Percentiles rank a stretch among this genome's conserved stretches.
phyloP scores from a whole-genome alignment of 2,797 vertebrate genomes.

The Macropus fuliginosus region DNA sequence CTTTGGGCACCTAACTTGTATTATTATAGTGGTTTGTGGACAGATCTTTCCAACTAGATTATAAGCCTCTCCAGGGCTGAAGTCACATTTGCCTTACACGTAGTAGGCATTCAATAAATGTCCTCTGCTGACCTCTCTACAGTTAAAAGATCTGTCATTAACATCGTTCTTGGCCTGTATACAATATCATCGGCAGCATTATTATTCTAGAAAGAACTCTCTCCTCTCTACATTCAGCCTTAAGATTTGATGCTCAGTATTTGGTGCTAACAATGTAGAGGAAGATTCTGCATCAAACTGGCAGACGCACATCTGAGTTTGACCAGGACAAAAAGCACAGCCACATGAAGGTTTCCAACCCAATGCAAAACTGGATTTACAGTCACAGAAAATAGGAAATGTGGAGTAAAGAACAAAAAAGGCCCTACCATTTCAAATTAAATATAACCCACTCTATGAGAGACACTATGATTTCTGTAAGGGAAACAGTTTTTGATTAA shows the following conservation, averaged over 20 bases:
- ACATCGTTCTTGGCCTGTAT: neutral
- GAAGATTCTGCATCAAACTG: neutral
- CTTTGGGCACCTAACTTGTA: neutral
- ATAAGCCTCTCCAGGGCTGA: neutral
- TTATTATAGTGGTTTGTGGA: neutral
- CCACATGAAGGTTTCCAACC: neutral
- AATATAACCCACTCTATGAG: neutral
- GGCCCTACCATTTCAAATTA: neutral
- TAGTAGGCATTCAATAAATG: neutral
- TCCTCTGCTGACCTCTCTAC: neutral
- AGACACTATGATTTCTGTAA: conserved; percentile 1
- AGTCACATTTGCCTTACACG: neutral
- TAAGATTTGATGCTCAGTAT: conserved; percentile 35
- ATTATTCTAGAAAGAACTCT: neutral
- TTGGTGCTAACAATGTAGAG: neutral
- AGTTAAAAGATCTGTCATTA: neutral
- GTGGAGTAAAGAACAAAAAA: neutral
- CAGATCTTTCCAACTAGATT: neutral
- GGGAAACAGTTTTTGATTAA: neutral
- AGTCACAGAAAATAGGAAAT: neutral
- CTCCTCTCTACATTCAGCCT: conserved; percentile 20
- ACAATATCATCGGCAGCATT: neutral
- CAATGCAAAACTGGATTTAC: neutral
- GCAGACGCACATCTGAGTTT: conserved; percentile 2
- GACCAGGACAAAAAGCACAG: conserved; percentile 6